Evolutionary conservation across 2,888 invertebrate species (phyloP), one percentile per base, ranked within the genome.

Genomic region (Apamea crenata): DNA sequence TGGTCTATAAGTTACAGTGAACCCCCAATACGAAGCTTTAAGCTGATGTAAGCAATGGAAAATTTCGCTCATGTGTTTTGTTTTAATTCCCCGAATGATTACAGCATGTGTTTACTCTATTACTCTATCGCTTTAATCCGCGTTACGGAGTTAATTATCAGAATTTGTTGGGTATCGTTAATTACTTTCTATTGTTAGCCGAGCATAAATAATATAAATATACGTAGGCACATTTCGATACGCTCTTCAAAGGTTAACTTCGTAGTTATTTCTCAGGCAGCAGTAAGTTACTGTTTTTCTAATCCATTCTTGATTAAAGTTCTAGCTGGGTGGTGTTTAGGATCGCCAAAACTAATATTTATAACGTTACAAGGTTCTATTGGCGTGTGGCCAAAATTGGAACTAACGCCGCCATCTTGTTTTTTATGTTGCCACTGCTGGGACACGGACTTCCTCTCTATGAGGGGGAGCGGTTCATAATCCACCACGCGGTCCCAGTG

Each of bases 101-200:
- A 74, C 25, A 53, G 29, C 70, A 67, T 53, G 21, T 80, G 75
- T 81, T 75, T 80, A 73, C 59, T 21, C n/a, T 40, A 40, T 40
- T 40, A 40, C 29, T 29, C 25, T 59, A 53, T 44, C 12, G 50
- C 61, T 44, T 61, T 53, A 78, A 50, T 68, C 72, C 71, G 25
- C 32, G 68, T 47, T 68, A 63, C 32, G 63, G 32, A 85, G 85
- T 85, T 70, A 85, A 85, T 80, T 67, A 71, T 61, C 29, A 18
- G 61, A 68, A 68, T 85, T 85, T 71, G 70, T 44, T 50, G 36
- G 59, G 32, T 85, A 44, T 66, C 59, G 66, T 36, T 71, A 36
- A 67, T 85, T 71, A 81, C 73, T 85, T 81, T 81, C 67, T 53
- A 44, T 40, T 66, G 72, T 81, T 67, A 32, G 66, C 50, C 56